Base-by-base conservation (phyloP, 2,113 vertebrate genomes). In the Rhinopomastus cyanomelas region DNA sequence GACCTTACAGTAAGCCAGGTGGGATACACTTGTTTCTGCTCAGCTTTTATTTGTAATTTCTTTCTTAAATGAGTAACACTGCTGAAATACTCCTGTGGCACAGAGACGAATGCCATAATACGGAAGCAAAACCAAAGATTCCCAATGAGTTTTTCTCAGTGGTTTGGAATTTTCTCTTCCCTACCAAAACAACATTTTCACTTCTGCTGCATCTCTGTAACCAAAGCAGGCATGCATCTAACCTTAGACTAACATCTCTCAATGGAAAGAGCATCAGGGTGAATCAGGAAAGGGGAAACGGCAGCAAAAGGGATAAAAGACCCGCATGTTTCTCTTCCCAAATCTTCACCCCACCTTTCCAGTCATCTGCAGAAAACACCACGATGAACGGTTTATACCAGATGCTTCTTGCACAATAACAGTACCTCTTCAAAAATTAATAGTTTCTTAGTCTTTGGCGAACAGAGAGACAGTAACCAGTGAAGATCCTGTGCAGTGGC, bases 341-440 rank as follows among this genome's bases (percentile, higher is more conserved):
- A 7, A 42, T 29, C 61, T 87, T 83, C 73, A 80, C 34, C 26
- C 26, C 46, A 52, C 37, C 67, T 84, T 55, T 77, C n/a, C 32
- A 22, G 0, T 48, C 18, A 19, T 68, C 51, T 82, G 34, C 49
- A 71, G 42, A 64, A 81, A 85, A 82, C 4, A 3, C 27, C 37
- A 21, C 2, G 6, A 52, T 53, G 72, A 67, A 9, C 9, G 32
- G 85, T 93, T 88, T 61, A 61, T 49, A 81, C 21, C 27, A 90
- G 39, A 81, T 60, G 49, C 15, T 62, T 81, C 83, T 88, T 87
- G 72, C 52, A 51, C 77, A 91, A 87, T 49, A 59, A n/a, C n/a
- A n/a, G n/a, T n/a, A n/a, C 15, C 17, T 90, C 89, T 74, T 48
- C 6, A 56, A 55, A 78, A 89, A 37, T 55, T 5, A 83, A 59